Evolutionary conservation across 2,888 invertebrate genomes (phyloP), one percentile per base, ranked within the genome.

Genomic region (Pharmacophagus antenor): DNA sequence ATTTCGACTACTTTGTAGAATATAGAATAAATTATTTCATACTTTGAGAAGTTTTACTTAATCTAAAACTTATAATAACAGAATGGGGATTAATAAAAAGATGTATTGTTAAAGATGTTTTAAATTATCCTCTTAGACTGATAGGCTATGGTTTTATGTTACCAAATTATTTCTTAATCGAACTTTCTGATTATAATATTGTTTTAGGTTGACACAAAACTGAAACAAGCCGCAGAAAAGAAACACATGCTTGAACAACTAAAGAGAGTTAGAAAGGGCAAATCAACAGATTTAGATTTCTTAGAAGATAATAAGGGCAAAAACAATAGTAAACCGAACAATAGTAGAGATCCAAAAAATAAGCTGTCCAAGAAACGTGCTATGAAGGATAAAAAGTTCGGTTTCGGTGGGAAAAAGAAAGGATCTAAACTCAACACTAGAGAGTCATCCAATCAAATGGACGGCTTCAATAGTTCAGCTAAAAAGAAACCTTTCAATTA

Each of bases 321-420:
- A 61, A 74, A 73, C 48, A 74, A 67, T 22, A 80, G 80, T 55
- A 77, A 66, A 42, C 50, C 60, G 10, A 67, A 63, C 75, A 81
- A 71, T 68, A 77, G 46, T 61, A 76, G 67, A 58, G 74, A 77
- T 0, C 69, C 71, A 8, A 82, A 86, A 41, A 87, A 82, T 5
- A 90, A 88, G 69, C 71, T 84, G 44, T 67, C 82, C 15, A 88
- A 85, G 62, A 87, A 82, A 78, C 90, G 95, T 65, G 92, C 93
- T 64, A 89, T 92, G 72, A 97, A 96, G 76, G 95, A 98, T 77
- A 92, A 94, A 60, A 98, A 96, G 80, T 99, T 95, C 85, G 99
- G 99, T 0, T 98, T 96, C 85, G 99, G 99, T 31, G 99, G 99
- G 0, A 97, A 97, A 79, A 99, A 99, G 88, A 95, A 95, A 74